These are phyloP conservation scores for Alsophila aescularia DNA, from an alignment of 2,888 invertebrate species.

Conservation along the genomic window DNA sequence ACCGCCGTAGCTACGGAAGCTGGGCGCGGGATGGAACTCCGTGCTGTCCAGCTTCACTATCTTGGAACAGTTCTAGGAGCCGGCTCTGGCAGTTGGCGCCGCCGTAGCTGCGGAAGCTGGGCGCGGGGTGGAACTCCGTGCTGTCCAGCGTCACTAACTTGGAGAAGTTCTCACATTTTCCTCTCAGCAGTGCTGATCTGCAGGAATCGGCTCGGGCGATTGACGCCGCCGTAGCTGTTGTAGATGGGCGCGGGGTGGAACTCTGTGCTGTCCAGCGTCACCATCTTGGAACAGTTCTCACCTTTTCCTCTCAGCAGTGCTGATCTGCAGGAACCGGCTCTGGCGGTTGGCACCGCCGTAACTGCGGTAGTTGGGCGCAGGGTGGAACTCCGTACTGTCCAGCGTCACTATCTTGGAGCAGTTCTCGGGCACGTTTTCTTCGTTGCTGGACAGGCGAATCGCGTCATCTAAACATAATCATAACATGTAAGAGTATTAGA, in stretches of 20 bases:
- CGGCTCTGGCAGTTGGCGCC: conserved; percentile 78
- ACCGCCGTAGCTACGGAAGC: conserved; percentile 90
- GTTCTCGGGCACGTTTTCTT: conserved; percentile 87
- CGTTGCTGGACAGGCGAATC: conserved; percentile 86
- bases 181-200: conserved; percentile 88
- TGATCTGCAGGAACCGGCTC: conserved; percentile 87
- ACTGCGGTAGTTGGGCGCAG: conserved; percentile 90
- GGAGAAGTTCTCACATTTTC: conserved; percentile 86
- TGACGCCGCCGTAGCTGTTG: conserved; percentile 87
- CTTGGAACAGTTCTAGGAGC: conserved; percentile 86
- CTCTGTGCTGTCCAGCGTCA: conserved; percentile 76
- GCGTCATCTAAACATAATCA: conserved; percentile 84
- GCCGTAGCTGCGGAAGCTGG: conserved; percentile 90
- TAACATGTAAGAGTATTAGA: too few species aligned
- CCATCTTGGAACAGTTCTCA: conserved; percentile 47
- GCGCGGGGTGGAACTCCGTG: conserved; percentile 89
- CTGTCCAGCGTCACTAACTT: conserved; percentile 87
- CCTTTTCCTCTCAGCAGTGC: conserved; percentile 86
- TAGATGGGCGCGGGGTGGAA: conserved; percentile 91
- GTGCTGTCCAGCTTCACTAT: conserved; percentile 88
- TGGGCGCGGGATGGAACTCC: conserved; percentile 90
- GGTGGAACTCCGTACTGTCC: conserved; percentile 87
- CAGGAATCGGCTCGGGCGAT: conserved; percentile 78
- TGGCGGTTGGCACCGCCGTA: conserved; percentile 86
- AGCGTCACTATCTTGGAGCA: conserved; percentile 87